Conservation (phyloP, 2,888 invertebrate species). For the Adelognathus sp. region DNA sequence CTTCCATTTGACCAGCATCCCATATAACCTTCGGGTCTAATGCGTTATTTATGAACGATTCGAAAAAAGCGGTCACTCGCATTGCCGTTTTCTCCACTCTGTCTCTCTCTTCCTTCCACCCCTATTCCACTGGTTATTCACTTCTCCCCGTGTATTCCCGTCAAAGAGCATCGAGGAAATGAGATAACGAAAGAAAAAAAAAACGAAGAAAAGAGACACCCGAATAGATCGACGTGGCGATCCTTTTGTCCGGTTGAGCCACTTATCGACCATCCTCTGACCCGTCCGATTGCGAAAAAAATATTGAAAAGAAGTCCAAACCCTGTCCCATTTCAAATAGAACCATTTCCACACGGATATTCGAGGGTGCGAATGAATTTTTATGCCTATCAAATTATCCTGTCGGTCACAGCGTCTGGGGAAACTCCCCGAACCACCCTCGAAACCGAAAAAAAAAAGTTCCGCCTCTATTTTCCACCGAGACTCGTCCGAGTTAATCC, state of each 20-base stretch:
- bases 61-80: constrained; percentile 75
- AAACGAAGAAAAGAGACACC: constrained; percentile 25
- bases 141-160: constrained; percentile 14
- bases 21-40: constrained; percentile 69
- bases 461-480: constrained; percentile 32
- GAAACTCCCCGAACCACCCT: constrained; percentile 49
- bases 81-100: constrained; percentile 52
- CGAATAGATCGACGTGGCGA: constrained; percentile 12
- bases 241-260: constrained; percentile 53
- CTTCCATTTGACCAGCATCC: constrained; percentile 46
- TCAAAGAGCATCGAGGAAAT: constrained; percentile 42
- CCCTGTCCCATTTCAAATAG: constrained; percentile 12
- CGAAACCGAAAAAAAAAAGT: constrained; percentile 21
- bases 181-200: constrained; percentile 50
- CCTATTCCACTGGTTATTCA: constrained; percentile 12
- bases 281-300: constrained; percentile 44
- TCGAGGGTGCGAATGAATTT: constrained; percentile 70
- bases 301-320: constrained; percentile 47
- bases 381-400: constrained; percentile 74
- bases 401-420: constrained; percentile 63
- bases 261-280: constrained; percentile 52
- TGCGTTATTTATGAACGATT: constrained; percentile 80
- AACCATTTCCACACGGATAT: constrained; percentile 31
- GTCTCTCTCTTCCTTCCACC: not conserved
- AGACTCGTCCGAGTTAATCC: constrained; percentile 35